phyloP scores from a whole-genome alignment of 1,140 invertebrate species.

The Babylonia areolata region DNA sequence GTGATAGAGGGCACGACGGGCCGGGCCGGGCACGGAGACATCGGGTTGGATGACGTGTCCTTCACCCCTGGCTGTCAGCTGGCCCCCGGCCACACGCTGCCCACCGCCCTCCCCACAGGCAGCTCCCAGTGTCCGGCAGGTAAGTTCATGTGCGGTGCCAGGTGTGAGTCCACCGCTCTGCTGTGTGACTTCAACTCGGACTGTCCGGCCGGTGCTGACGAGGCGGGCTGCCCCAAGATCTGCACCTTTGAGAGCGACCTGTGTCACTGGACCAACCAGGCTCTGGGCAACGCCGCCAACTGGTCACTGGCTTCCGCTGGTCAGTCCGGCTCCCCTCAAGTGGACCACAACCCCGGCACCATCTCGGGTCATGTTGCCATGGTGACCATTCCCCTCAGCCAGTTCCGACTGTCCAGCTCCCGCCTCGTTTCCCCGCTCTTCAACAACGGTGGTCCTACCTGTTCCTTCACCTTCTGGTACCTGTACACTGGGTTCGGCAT shows the following conservation, averaged over 20 bases:
- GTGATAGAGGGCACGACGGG: conserved; percentile 79
- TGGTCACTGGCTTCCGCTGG: conserved; percentile 55
- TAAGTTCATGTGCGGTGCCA: conserved; percentile 57
- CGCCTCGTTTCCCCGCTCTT: conserved; percentile 65
- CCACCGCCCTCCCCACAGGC: conserved; percentile 54
- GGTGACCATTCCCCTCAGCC: conserved; percentile 42
- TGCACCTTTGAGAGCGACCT: conserved; percentile 63
- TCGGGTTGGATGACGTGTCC: conserved; percentile 84
- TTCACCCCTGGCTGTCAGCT: conserved; percentile 69
- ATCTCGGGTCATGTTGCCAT: conserved; percentile 59
- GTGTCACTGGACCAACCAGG: conserved; percentile 62
- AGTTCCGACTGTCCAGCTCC: conserved; percentile 42
- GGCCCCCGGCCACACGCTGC: conserved; percentile 48
- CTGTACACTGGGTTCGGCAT: conserved; percentile 55
- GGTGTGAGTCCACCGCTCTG: conserved; percentile 54
- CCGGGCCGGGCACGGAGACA: conserved; percentile 82
- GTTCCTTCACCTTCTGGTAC: conserved; percentile 69
- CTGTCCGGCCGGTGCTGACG: conserved; percentile 66
- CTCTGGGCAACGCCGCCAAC: conserved; percentile 48
- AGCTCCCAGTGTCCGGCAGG: conserved; percentile 58
- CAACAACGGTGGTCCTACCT: conserved; percentile 58
- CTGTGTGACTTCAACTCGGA: conserved; percentile 84
- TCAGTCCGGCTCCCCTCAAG: conserved; percentile 54
- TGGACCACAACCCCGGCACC: conserved; percentile 61
- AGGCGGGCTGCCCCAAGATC: conserved; percentile 53